These are phyloP conservation scores for Notiomystis cincta DNA, from an alignment of 2,113 vertebrate genomes.

Conservation along the genomic window DNA sequence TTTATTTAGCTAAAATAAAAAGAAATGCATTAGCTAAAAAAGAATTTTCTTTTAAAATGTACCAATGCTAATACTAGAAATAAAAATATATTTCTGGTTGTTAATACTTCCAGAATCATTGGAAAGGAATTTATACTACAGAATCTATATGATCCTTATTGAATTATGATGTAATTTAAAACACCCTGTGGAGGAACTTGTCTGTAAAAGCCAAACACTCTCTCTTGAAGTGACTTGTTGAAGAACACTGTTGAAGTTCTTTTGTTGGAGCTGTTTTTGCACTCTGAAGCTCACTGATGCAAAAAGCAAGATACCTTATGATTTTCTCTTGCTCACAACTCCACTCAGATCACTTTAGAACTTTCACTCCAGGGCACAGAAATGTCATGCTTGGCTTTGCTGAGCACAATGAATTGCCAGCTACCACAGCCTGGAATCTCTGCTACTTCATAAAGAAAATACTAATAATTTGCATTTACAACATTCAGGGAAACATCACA, in stretches of 20 bases:
- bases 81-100: background rate
- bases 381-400: background rate
- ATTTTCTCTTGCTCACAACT: background rate
- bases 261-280: background rate
- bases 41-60: background rate
- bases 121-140: background rate
- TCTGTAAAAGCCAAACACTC: background rate
- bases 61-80: background rate
- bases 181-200: background rate
- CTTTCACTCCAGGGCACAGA: background rate
- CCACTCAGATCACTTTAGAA: background rate
- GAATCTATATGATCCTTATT: background rate
- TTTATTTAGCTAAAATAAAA: background rate
- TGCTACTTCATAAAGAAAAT: background rate
- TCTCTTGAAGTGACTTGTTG: background rate
- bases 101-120: background rate
- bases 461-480: background rate
- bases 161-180: background rate
- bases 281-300: background rate
- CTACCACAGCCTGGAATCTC: background rate
- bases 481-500: background rate
- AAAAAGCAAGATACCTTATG: background rate
- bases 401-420: background rate
- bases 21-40: background rate
- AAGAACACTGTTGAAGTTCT: background rate